Evolutionary conservation across 2,113 vertebrate genomes (phyloP).

Genomic region (Cettia cetti): DNA sequence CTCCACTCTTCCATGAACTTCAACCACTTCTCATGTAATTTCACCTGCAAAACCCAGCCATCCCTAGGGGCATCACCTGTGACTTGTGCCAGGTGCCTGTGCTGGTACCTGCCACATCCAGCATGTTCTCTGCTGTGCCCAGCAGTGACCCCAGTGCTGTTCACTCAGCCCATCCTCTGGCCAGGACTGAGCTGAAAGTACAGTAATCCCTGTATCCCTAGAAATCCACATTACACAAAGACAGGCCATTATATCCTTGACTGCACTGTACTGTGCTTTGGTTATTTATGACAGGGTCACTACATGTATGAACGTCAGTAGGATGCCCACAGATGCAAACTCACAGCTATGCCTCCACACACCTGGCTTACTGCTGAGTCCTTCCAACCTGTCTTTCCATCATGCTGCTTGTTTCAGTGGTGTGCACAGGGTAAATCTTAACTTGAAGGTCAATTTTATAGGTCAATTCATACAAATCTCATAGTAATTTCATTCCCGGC

Average conservation of each 20-base stretch:
- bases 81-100: not conserved
- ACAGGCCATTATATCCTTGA: not conserved
- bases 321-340: not conserved
- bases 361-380: not conserved
- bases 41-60: not conserved
- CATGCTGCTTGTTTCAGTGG: not conserved
- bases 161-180: not conserved
- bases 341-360: not conserved
- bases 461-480: not conserved
- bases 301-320: fast-evolving
- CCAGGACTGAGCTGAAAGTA: not conserved
- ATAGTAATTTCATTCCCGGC: not conserved
- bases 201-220: not conserved
- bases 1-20: not conserved
- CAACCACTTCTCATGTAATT: not conserved
- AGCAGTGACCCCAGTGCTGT: not conserved
- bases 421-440: not conserved
- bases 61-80: not conserved
- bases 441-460: not conserved
- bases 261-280: not conserved
- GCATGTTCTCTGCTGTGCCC: not conserved
- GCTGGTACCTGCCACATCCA: fast-evolving
- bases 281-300: not conserved
- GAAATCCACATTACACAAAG: not conserved
- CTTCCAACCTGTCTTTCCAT: not conserved